A percentile compares a stretch with the other conserved stretches of the same genome.
Evolutionary conservation across 2,888 invertebrate genomes (phyloP).

Genomic region (Chydorus sphaericus): DNA sequence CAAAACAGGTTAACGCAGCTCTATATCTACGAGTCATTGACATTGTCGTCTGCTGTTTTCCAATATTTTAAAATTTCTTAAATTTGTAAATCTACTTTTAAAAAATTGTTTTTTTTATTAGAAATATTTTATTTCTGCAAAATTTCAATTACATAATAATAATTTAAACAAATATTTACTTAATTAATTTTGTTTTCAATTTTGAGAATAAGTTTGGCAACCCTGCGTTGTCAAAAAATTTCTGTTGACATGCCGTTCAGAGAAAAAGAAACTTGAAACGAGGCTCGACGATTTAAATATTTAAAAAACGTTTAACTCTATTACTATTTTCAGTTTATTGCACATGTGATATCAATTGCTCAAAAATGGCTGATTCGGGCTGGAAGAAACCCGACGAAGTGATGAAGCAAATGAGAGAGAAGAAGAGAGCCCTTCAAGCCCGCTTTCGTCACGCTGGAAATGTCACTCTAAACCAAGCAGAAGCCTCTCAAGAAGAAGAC

Average conservation of each 20-base stretch:
- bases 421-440: conserved; percentile 61
- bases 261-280: neutral
- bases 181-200: too few species aligned
- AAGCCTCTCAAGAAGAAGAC: too few species aligned
- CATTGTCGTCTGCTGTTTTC: too few species aligned
- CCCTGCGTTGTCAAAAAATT: neutral
- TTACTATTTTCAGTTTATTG: too few species aligned
- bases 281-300: neutral
- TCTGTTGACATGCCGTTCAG: neutral
- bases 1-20: too few species aligned
- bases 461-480: neutral
- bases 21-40: too few species aligned
- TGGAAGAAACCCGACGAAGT: conserved; percentile 43
- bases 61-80: too few species aligned
- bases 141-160: neutral
- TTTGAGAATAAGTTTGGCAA: neutral
- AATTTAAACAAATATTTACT: neutral
- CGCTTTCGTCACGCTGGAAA: conserved; percentile 26
- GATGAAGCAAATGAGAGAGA: conserved; percentile 58
- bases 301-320: neutral
- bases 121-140: neutral
- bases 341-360: neutral
- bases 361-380: conserved; percentile 21
- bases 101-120: neutral
- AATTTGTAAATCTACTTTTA: too few species aligned